phyloP scores from a whole-genome alignment of 2,113 vertebrate species.

The Amphiprion ocellaris region DNA sequence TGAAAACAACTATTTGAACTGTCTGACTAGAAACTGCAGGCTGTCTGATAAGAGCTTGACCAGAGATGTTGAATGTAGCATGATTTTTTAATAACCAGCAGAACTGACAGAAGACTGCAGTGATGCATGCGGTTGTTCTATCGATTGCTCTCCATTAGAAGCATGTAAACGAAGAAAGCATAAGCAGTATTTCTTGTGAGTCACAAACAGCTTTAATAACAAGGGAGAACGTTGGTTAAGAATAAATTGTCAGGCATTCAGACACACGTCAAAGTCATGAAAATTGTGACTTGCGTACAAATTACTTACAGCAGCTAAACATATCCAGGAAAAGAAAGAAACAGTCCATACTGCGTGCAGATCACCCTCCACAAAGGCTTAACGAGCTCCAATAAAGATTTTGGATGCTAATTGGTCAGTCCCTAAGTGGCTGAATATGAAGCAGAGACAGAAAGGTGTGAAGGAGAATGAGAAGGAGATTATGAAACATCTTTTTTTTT shows the following conservation, averaged over 20 bases:
- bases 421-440: background rate
- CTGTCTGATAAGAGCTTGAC: background rate
- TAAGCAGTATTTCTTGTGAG: background rate
- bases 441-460: background rate
- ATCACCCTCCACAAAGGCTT: background rate
- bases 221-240: background rate
- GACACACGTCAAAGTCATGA: background rate
- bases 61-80: background rate
- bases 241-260: background rate
- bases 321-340: background rate
- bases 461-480: background rate
- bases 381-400: background rate
- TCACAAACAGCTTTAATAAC: conserved; percentile 8
- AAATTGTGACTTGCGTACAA: background rate
- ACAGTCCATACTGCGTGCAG: conserved; percentile 1
- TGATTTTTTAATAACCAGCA: background rate
- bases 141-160: background rate
- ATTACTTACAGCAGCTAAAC: conserved; percentile 1
- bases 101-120: background rate
- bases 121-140: background rate
- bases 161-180: background rate
- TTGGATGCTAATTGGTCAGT: background rate
- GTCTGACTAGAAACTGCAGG: background rate
- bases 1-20: background rate
- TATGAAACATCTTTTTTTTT: background rate